A percentile compares a stretch with the other conserved stretches of the same genome.
These are phyloP conservation scores for Camarhynchus parvulus DNA, from an alignment of 2,113 vertebrate genomes.

Conservation along the genomic window DNA sequence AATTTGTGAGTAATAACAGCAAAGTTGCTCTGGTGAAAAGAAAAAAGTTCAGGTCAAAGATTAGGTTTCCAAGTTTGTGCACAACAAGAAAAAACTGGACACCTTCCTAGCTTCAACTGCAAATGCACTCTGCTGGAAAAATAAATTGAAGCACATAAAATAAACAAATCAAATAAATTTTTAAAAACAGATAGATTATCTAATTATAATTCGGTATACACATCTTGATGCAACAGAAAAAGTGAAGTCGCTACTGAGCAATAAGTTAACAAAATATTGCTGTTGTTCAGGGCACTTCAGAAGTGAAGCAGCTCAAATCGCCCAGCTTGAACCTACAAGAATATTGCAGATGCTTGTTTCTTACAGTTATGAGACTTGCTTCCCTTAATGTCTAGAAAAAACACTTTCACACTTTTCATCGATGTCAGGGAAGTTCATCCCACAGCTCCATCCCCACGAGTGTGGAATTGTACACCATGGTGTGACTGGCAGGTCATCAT, in stretches of 20 bases:
- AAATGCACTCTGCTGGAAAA: background rate
- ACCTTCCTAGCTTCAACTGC: background rate
- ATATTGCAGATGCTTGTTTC: background rate
- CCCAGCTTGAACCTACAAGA: background rate
- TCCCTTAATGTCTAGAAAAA: background rate
- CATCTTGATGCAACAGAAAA: background rate
- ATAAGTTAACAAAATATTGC: background rate
- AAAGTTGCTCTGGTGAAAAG: background rate
- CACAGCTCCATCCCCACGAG: accelerated
- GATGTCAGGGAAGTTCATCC: background rate
- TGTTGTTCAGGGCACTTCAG: background rate
- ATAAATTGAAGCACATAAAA: background rate
- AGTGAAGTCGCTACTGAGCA: background rate
- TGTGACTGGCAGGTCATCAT: background rate
- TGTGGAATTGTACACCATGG: accelerated
- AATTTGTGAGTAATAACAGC: background rate
- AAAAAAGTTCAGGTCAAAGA: background rate
- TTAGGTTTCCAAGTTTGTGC: background rate
- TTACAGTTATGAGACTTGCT: background rate
- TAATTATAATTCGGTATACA: background rate
- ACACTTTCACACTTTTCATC: background rate
- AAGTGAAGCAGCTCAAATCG: background rate
- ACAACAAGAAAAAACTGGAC: background rate
- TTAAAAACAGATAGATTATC: background rate
- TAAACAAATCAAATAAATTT: background rate